Conservation (phyloP, 2,113 vertebrate species). For the Sus scrofa region DNA sequence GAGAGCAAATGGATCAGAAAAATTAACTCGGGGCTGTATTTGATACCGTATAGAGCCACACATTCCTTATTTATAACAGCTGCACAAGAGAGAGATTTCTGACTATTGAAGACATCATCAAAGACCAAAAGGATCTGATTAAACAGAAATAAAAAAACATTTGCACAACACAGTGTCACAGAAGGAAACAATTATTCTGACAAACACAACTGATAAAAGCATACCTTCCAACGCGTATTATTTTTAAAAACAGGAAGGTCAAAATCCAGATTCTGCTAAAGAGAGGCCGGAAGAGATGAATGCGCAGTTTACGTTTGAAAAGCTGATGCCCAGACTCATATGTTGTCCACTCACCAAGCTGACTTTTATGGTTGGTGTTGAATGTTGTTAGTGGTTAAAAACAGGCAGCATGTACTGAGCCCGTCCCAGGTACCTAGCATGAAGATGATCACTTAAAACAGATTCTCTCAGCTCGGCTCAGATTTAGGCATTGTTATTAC, state of each 20-base stretch:
- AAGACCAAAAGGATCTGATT: conserved; percentile 72
- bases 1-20: conserved; percentile 15
- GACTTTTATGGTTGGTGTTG: conserved; percentile 47
- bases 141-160: conserved; percentile 74
- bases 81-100: conserved; percentile 59
- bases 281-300: conserved; percentile 25
- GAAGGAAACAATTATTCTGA: conserved; percentile 75
- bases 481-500: background rate
- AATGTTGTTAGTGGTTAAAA: conserved; percentile 46
- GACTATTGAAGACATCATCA: conserved; percentile 58
- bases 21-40: conserved; percentile 33
- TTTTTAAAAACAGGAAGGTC: conserved; percentile 69
- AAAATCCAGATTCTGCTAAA: conserved; percentile 56
- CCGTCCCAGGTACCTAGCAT: background rate
- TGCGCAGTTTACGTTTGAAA: conserved; percentile 50
- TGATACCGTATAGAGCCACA: conserved; percentile 20
- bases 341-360: conserved; percentile 28
- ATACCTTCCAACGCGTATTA: conserved; percentile 51
- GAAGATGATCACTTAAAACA: background rate
- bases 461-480: background rate
- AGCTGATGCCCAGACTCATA: background rate
- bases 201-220: conserved; percentile 68
- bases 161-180: conserved; percentile 51
- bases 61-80: conserved; percentile 69
- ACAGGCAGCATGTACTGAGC: background rate